Conservation (phyloP, 2,888 invertebrate genomes). For the Argyresthia albistria region DNA sequence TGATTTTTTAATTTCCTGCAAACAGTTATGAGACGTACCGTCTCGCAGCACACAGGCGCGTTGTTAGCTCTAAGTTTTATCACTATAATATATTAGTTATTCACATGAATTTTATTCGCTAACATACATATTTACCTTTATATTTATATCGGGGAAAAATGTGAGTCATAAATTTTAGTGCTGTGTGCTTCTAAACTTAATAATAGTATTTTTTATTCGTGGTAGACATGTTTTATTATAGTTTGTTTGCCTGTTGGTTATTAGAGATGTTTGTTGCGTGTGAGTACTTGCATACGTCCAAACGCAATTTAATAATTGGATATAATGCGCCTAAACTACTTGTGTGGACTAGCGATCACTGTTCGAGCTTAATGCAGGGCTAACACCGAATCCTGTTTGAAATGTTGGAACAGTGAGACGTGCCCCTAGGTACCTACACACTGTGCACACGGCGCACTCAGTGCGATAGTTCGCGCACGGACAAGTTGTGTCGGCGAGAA, state of each 20-base stretch:
- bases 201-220: slow-evolving; percentile 26
- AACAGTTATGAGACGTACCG: background rate
- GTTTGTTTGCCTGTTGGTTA: slow-evolving; percentile 37
- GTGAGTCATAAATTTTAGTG: slow-evolving; percentile 29
- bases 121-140: background rate
- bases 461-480: slow-evolving; percentile 7
- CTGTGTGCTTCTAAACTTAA: slow-evolving; percentile 24
- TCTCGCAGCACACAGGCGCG: background rate
- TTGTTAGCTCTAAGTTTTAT: background rate
- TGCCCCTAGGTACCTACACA: too few relatives aligned
- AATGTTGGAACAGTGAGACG: too few relatives aligned
- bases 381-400: too few relatives aligned
- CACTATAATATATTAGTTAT: background rate
- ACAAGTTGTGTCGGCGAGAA: slow-evolving; percentile 22
- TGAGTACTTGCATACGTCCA: background rate
- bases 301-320: too few relatives aligned
- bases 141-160: slow-evolving; percentile 15
- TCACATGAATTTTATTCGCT: slow-evolving; percentile 4
- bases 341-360: too few relatives aligned
- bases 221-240: slow-evolving; percentile 26
- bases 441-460: slow-evolving; percentile 3
- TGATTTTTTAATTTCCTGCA: background rate
- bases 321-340: too few relatives aligned
- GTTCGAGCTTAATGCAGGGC: too few relatives aligned
- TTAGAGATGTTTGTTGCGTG: slow-evolving; percentile 19